Evolutionary conservation across 2,888 invertebrate genomes (phyloP).

Genomic region (Zygothrica quintamaculata): DNA sequence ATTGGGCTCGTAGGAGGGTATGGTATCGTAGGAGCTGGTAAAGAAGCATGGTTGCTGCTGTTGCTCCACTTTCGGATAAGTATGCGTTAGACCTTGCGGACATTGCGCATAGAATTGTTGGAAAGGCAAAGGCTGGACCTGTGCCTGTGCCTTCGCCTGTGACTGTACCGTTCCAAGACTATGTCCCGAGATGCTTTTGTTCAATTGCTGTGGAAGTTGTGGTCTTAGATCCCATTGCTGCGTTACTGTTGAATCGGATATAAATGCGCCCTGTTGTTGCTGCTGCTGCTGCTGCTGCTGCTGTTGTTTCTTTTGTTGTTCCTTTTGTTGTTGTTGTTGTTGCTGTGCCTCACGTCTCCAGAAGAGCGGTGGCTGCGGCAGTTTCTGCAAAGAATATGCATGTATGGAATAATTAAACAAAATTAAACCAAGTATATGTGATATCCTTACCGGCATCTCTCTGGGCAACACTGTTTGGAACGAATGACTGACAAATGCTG

Average conservation of each 20-base stretch:
- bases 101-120: neutral
- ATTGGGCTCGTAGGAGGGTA: slow-evolving; percentile 3
- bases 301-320: slow-evolving; percentile 1
- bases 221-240: slow-evolving; percentile 31
- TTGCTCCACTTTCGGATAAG: no score
- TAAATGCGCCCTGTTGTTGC: neutral
- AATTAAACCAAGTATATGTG: neutral
- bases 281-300: slow-evolving; percentile 16
- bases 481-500: neutral
- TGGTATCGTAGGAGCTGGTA: slow-evolving; percentile 14
- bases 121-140: neutral
- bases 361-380: slow-evolving; percentile 74
- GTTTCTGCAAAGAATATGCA: slow-evolving; percentile 41
- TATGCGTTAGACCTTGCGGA: neutral
- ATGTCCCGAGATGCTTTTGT: neutral
- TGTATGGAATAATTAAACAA: neutral
- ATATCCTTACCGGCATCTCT: slow-evolving; percentile 52
- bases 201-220: neutral
- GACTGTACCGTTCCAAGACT: neutral
- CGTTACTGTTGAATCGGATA: slow-evolving; percentile 10
- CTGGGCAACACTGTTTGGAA: slow-evolving; percentile 12
- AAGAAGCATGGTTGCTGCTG: slow-evolving; percentile 17
- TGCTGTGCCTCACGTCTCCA: slow-evolving; percentile 60
- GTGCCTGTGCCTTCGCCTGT: neutral
- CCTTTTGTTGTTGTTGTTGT: slow-evolving; percentile 17